phyloP scores from a whole-genome alignment of 2,888 invertebrate genomes.

The Nineta flava region DNA sequence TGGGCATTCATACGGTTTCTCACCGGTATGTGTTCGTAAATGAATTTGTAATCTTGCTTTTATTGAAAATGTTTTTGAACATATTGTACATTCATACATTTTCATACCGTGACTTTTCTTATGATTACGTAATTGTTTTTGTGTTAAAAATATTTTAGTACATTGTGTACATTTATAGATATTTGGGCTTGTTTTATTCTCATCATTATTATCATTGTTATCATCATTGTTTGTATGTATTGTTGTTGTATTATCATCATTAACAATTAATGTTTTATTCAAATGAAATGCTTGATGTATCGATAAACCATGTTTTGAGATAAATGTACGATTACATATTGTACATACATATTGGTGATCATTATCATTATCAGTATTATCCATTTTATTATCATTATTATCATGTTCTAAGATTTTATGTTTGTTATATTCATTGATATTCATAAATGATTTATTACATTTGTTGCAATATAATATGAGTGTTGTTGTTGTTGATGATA shows the following conservation, averaged over 20 bases:
- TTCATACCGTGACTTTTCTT: slow-evolving; percentile 17
- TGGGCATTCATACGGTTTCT: slow-evolving; percentile 16
- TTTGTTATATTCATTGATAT: not conserved
- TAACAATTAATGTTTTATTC: slow-evolving; percentile 3
- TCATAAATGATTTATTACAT: not conserved
- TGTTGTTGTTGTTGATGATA: not conserved
- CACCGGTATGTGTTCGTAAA: slow-evolving; percentile 17
- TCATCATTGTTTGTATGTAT: not conserved
- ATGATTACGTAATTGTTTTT: slow-evolving; percentile 8
- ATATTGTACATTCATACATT: slow-evolving; percentile 17
- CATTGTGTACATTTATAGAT: slow-evolving; percentile 11
- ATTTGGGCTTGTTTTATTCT: slow-evolving; percentile 8
- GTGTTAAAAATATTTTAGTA: slow-evolving; percentile 11
- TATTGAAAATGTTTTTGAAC: slow-evolving; percentile 20
- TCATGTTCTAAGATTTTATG: not conserved
- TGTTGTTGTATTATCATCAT: not conserved
- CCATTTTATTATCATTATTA: not conserved
- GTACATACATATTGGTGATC: not conserved
- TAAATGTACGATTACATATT: not conserved
- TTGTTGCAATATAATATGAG: not conserved
- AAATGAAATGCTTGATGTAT: slow-evolving; percentile 11
- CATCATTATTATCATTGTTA: slow-evolving; percentile 3
- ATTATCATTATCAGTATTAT: not conserved
- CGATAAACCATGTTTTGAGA: slow-evolving; percentile 2
- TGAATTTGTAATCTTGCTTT: slow-evolving; percentile 20